Evolutionary conservation across 2,113 vertebrate species (phyloP).

Genomic region (Pterocles orientalis): DNA sequence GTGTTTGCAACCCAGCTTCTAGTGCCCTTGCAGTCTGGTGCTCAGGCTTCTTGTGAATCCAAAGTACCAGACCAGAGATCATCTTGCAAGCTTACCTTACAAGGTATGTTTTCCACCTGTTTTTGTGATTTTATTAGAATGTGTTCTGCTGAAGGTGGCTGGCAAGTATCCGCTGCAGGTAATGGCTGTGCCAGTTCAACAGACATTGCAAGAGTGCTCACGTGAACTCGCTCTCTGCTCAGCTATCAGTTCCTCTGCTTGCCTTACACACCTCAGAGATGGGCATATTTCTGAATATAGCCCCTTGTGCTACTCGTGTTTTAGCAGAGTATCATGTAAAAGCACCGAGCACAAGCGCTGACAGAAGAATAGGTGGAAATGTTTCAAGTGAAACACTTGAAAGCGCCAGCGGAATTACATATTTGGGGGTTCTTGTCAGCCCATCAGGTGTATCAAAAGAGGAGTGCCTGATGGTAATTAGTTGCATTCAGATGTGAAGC

Average conservation of each 20-base stretch:
- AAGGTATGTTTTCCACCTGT: not conserved
- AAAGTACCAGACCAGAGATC: not conserved
- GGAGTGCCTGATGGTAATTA: not conserved
- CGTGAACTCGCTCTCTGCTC: not conserved
- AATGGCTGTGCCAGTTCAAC: not conserved
- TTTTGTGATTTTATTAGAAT: not conserved
- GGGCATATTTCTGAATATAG: not conserved
- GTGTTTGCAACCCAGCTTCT: not conserved
- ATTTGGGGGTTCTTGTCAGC: not conserved
- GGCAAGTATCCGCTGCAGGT: not conserved
- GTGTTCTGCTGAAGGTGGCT: not conserved
- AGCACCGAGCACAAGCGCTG: not conserved
- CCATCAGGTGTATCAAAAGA: not conserved
- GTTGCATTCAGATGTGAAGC: rapidly evolving
- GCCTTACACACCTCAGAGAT: not conserved
- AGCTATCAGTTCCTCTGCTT: not conserved
- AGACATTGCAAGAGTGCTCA: not conserved
- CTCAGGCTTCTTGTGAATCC: not conserved
- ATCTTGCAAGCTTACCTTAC: not conserved
- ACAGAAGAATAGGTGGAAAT: not conserved
- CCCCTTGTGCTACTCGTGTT: rapidly evolving
- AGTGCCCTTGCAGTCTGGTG: not conserved
- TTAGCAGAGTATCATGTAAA: not conserved
- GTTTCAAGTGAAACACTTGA: not conserved
- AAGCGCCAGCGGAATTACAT: not conserved